These are phyloP conservation scores for Setipinna tenuifilis DNA, from an alignment of 2,797 vertebrate species.

Conservation along the genomic window DNA sequence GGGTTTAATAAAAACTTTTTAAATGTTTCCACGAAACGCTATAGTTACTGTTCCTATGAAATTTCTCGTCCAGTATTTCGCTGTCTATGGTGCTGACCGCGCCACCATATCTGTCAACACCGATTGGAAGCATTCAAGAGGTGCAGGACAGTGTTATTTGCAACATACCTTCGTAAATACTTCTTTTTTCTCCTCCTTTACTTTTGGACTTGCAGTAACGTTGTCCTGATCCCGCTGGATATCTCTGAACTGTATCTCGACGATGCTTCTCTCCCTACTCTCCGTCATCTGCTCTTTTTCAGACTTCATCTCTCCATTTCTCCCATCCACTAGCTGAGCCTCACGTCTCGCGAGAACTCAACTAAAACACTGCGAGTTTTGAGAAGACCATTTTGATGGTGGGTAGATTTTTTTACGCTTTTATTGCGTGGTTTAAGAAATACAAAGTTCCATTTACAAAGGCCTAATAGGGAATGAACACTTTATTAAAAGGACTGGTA, in stretches of 20 bases:
- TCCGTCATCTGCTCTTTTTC: conserved; percentile 77
- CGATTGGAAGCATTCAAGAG: conserved; percentile 6
- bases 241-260: conserved; percentile 78
- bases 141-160: conserved; percentile 31
- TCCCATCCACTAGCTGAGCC: conserved; percentile 55
- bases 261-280: conserved; percentile 73
- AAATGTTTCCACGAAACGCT: background rate
- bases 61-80: conserved; percentile 51
- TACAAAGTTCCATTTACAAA: background rate
- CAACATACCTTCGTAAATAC: conserved; percentile 76
- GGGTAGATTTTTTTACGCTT: background rate
- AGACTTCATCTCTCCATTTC: conserved; percentile 76
- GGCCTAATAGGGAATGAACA: background rate
- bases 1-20: background rate
- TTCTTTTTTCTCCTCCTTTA: conserved; percentile 83
- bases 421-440: background rate
- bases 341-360: conserved; percentile 67
- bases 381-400: too few relatives aligned
- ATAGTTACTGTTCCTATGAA: background rate
- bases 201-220: conserved; percentile 63
- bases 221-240: conserved; percentile 72
- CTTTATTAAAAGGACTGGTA: background rate
- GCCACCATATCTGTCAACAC: conserved; percentile 57
- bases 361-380: conserved; percentile 64
- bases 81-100: conserved; percentile 81